Conservation (phyloP, 2,113 vertebrate species). For the Nibea coibor region DNA sequence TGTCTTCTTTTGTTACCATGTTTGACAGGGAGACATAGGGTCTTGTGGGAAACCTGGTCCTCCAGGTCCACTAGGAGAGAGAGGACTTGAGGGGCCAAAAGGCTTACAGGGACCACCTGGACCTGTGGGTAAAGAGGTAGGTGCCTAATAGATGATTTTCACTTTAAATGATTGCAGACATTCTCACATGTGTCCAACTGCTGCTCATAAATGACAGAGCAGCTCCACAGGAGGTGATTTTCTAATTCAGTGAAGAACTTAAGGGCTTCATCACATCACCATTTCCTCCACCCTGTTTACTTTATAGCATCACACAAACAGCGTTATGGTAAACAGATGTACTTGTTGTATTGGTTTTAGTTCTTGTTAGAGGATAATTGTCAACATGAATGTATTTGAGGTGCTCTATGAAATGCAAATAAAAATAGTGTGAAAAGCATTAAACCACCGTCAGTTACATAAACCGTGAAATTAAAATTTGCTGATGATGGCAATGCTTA, state of each 20-base stretch:
- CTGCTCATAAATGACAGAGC: constrained; percentile 22
- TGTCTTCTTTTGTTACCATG: background rate
- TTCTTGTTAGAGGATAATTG: background rate
- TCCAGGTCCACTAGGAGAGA: constrained; percentile 80
- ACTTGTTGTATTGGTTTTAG: constrained; percentile 3
- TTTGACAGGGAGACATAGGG: constrained; percentile 85
- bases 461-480: constrained; percentile 33
- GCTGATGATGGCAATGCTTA: constrained; percentile 1
- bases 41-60: constrained; percentile 77
- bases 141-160: background rate
- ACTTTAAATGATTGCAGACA: background rate
- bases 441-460: constrained; percentile 9
- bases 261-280: constrained; percentile 1
- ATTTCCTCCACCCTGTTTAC: background rate
- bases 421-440: background rate
- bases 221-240: constrained; percentile 15
- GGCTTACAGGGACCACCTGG: constrained; percentile 81
- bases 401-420: background rate
- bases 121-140: constrained; percentile 85
- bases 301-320: constrained; percentile 5
- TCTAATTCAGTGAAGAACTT: constrained; percentile 21
- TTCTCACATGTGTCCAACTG: constrained; percentile 10
- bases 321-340: constrained; percentile 33
- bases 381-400: background rate
- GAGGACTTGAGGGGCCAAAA: constrained; percentile 80